These are phyloP conservation scores for Andrena fulva DNA, from an alignment of 2,888 invertebrate species.

Conservation along the genomic window DNA sequence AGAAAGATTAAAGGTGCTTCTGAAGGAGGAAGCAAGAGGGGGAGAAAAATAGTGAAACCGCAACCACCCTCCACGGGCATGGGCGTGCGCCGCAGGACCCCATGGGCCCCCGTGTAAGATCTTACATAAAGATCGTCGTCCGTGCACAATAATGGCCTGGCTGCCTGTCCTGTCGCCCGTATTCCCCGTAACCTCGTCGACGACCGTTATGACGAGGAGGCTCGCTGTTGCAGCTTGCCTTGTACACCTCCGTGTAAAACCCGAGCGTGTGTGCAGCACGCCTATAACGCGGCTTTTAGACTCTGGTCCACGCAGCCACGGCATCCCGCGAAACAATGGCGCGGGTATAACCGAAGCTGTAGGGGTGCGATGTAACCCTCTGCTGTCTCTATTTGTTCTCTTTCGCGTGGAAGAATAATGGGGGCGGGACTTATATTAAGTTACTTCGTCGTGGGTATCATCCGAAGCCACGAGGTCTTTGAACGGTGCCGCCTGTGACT, in stretches of 20 bases:
- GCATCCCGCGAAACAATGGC: slow-evolving; percentile 66
- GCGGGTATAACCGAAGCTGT: slow-evolving; percentile 62
- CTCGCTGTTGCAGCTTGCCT: slow-evolving; percentile 74
- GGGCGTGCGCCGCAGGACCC: slow-evolving; percentile 81
- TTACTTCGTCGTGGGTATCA: slow-evolving; percentile 14
- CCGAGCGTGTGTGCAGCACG: slow-evolving; percentile 42
- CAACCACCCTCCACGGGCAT: slow-evolving; percentile 80
- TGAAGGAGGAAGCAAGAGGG: slow-evolving; percentile 49
- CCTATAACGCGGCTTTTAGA: slow-evolving; percentile 63
- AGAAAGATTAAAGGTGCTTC: slow-evolving; percentile 51
- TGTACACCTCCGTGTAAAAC: slow-evolving; percentile 56
- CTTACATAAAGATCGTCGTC: slow-evolving; percentile 82
- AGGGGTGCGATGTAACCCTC: slow-evolving; percentile 75
- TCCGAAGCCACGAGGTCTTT: slow-evolving; percentile 8
- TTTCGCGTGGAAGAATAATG: slow-evolving; percentile 47
- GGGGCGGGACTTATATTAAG: slow-evolving; percentile 33
- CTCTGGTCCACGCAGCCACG: slow-evolving; percentile 51
- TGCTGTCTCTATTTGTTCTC: slow-evolving; percentile 70
- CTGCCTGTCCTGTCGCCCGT: slow-evolving; percentile 75
- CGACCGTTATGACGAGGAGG: slow-evolving; percentile 82
- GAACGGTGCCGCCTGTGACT: slow-evolving; percentile 8
- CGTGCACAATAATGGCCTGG: slow-evolving; percentile 77
- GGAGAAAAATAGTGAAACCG: slow-evolving; percentile 77
- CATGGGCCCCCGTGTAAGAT: slow-evolving; percentile 79
- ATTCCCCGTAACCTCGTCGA: slow-evolving; percentile 77